Base-by-base conservation (phyloP, 2,888 invertebrate species). In the Baccha elongata region DNA sequence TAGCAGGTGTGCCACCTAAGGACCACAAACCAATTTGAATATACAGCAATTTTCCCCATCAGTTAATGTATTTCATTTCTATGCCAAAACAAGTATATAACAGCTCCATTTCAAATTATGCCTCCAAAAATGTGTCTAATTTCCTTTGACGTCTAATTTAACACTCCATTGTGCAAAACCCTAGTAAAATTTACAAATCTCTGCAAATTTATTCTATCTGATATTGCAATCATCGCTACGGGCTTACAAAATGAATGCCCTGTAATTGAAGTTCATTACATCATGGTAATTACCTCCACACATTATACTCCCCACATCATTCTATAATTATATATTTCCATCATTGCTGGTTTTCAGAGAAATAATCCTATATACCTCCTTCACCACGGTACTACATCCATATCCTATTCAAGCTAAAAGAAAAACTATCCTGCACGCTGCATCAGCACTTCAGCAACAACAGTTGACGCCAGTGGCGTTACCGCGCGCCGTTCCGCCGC, bases 221-320 rank as follows among this genome's bases (percentile, higher is more conserved):
- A 60, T 62, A 53, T 21, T n/a, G 21, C 52, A 75, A 53, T 46
- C 46, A 62, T 21, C 35, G 10, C 53, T 42, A 26, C n/a, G 21
- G 23, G 35, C 69, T 29, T 21, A 19, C n/a, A 53, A 68, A 60
- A 68, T 52, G 10, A 72, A 48, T 65, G 50, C 60, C 52, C 62
- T 71, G 37, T 48, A 46, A 76, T 65, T 76, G 81, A 67, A 72
- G 76, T 76, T 81, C 76, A 81, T 76, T 81, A 81, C 58, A 81
- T 65, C 48, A 58, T 26, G 52, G 60, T 72, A 81, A 81, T 81
- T 76, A 72, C 79, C 67, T 29, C 11, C 10, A 58, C 6, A 32
- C 29, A 26, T 21, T 21, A 60, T 37, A 46, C 62, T 46, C 52
- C 15, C 13, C 8, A 13, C 42, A 21, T 55, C 55, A 53, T 76